phyloP scores from a whole-genome alignment of 2,888 invertebrate species.

The Seira ritae region DNA sequence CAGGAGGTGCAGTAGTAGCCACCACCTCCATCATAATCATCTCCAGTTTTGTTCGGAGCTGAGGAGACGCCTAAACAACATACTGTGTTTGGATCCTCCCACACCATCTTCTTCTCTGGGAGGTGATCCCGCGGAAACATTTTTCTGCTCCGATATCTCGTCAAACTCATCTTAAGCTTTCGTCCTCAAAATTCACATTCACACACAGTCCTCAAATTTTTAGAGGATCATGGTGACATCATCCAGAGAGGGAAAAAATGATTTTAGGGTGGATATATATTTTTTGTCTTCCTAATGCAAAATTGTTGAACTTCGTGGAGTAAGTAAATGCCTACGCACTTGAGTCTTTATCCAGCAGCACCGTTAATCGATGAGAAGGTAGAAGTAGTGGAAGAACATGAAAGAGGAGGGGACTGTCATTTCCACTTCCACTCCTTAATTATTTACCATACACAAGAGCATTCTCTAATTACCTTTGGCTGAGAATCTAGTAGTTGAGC shows the following conservation, averaged over 20 bases:
- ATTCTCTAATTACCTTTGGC: constrained; percentile 17
- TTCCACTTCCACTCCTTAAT: constrained; percentile 24
- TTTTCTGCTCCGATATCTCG: neutral
- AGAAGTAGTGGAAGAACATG: constrained; percentile 11
- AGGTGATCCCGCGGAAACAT: neutral
- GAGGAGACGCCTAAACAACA: neutral
- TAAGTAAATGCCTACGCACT: neutral
- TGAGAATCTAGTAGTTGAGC: neutral
- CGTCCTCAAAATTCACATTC: neutral
- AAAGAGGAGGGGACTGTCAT: constrained; percentile 21
- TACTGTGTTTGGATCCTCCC: neutral
- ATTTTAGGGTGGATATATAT: neutral
- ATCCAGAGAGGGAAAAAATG: neutral
- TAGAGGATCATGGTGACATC: neutral
- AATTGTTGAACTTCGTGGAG: neutral
- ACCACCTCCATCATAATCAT: constrained; percentile 19
- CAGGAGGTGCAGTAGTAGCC: constrained; percentile 1
- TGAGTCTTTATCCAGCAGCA: constrained; percentile 1
- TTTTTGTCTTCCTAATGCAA: too few species aligned
- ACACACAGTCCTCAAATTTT: too few species aligned
- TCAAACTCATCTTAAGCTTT: neutral
- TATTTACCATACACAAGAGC: constrained; percentile 8
- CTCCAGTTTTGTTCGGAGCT: neutral
- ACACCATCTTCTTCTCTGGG: neutral
- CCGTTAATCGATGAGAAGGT: constrained; percentile 15